A percentile compares a stretch with the other conserved stretches of the same genome.
Evolutionary conservation across 1,140 invertebrate species (phyloP).

Genomic region (Zaprionus inermis): DNA sequence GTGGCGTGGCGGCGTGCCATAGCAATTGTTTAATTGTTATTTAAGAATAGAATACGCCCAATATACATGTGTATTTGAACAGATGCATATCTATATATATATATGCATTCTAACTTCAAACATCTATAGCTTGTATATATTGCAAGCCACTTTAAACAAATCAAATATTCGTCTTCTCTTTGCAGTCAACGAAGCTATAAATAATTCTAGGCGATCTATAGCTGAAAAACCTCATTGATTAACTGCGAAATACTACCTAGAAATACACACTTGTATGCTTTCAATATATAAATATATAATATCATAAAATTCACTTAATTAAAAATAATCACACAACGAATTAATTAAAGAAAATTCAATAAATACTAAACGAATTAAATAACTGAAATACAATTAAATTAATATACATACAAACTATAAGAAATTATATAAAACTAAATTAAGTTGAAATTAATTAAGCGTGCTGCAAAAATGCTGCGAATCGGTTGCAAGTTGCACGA

Average conservation of each 20-base stretch:
- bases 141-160: constrained; percentile 4
- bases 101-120: neutral
- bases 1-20: constrained; percentile 2
- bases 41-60: constrained; percentile 4
- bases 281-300: too few species aligned
- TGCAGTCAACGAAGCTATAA: constrained; percentile 10
- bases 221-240: neutral
- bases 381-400: neutral
- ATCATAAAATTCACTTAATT: neutral
- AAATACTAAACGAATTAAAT: neutral
- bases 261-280: too few species aligned
- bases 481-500: too few species aligned
- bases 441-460: neutral
- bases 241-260: constrained; percentile 1
- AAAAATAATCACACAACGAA: neutral
- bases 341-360: constrained; percentile 1
- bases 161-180: constrained; percentile 17
- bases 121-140: neutral
- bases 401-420: neutral
- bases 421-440: neutral
- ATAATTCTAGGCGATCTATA: neutral
- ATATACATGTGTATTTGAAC: too few species aligned
- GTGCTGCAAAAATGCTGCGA: neutral
- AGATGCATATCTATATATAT: too few species aligned
- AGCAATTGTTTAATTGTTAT: neutral